phyloP scores from a whole-genome alignment of 2,113 vertebrate species.

The Paralichthys olivaceus region DNA sequence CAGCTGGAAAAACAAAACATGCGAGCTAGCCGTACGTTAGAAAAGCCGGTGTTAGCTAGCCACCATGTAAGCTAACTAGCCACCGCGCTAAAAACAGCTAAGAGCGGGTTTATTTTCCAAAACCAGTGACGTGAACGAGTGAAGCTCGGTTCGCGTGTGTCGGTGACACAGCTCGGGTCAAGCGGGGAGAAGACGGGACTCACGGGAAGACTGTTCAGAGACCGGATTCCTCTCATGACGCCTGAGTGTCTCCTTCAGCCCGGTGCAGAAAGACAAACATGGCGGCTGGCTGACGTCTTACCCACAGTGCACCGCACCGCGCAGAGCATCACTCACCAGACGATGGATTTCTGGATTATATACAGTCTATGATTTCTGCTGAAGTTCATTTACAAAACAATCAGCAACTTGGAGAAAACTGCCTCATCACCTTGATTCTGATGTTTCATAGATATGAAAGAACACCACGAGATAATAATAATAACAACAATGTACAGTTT shows the following conservation, averaged over 20 bases:
- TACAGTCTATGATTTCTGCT: too few relatives aligned
- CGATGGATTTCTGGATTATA: too few relatives aligned
- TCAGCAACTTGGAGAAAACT: too few relatives aligned
- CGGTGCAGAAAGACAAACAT: slow-evolving; percentile 44
- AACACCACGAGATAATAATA: too few relatives aligned
- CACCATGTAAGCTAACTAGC: slow-evolving; percentile 44
- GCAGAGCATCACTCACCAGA: not conserved
- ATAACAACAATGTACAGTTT: too few relatives aligned
- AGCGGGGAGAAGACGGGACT: slow-evolving; percentile 28
- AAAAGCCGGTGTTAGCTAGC: slow-evolving; percentile 10
- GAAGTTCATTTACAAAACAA: not conserved
- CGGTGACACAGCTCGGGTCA: not conserved
- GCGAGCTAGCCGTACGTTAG: not conserved
- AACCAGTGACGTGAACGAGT: not conserved
- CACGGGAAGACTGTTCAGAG: slow-evolving; percentile 73
- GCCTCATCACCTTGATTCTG: too few relatives aligned
- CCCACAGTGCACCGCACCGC: slow-evolving; percentile 67
- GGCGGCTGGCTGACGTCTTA: slow-evolving; percentile 42
- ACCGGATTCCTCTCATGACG: slow-evolving; percentile 78
- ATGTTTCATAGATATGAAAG: too few relatives aligned
- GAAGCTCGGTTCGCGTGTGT: not conserved
- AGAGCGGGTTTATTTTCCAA: not conserved
- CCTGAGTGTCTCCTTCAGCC: slow-evolving; percentile 68
- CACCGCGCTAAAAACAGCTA: not conserved
- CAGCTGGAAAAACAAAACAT: not conserved